These are phyloP conservation scores for Stegodyphus mimosarum DNA, from an alignment of 1,140 invertebrate genomes.

Conservation along the genomic window DNA sequence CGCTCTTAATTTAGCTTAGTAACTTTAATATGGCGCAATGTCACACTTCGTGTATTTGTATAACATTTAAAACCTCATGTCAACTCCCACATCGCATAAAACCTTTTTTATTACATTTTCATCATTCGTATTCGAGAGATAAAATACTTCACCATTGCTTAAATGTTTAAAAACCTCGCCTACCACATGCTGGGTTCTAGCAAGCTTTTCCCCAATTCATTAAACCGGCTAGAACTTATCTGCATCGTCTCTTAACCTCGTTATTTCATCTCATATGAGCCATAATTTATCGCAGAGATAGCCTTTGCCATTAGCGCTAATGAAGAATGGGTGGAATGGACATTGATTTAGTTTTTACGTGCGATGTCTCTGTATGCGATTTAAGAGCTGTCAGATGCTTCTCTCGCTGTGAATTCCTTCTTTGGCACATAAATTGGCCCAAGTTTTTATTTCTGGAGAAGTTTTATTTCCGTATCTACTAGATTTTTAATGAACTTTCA, in stretches of 20 bases:
- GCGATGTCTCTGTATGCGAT: slow-evolving; percentile 37
- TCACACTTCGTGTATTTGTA: no score
- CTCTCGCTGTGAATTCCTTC: slow-evolving; percentile 10
- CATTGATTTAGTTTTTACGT: slow-evolving; percentile 46
- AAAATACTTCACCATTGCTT: neutral
- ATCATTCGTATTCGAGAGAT: neutral
- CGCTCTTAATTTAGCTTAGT: no score
- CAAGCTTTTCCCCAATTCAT: slow-evolving; percentile 5
- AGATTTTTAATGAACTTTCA: neutral
- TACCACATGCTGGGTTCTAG: neutral
- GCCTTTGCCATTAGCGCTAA: slow-evolving; percentile 56
- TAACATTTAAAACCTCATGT: no score
- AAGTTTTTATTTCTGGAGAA: neutral
- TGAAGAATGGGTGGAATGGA: slow-evolving; percentile 58
- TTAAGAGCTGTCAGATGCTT: slow-evolving; percentile 43
- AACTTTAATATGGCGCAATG: no score
- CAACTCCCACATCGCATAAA: no score
- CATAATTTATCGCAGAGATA: slow-evolving; percentile 54
- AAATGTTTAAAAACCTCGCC: slow-evolving; percentile 25
- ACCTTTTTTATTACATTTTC: no score
- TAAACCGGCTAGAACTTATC: slow-evolving; percentile 39
- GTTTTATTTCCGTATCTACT: neutral
- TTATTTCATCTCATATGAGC: slow-evolving; percentile 46
- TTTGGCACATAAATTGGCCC: neutral
- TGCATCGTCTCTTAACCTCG: slow-evolving; percentile 30